These are phyloP conservation scores for Zaprionus africanus DNA, from an alignment of 1,140 invertebrate genomes.

Conservation along the genomic window DNA sequence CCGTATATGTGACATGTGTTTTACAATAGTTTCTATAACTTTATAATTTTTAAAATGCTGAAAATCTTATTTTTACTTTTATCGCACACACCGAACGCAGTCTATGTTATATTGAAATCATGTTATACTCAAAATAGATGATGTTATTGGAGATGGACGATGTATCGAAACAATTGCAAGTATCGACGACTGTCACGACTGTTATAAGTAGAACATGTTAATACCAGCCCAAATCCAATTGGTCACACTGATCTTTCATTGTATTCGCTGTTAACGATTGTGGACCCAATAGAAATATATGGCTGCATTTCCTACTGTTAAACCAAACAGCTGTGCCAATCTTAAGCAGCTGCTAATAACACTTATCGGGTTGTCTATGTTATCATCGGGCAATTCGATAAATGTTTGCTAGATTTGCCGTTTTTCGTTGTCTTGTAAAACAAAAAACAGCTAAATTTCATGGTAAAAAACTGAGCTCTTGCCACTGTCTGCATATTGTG, in stretches of 20 bases:
- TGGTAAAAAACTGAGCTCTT: too few species aligned
- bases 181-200: not conserved
- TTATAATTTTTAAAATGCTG: slow-evolving; percentile 11
- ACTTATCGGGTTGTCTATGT: not conserved
- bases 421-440: too few species aligned
- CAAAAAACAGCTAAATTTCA: too few species aligned
- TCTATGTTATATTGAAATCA: slow-evolving; percentile 39
- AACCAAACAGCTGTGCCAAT: not conserved
- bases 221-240: not conserved
- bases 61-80: slow-evolving; percentile 32
- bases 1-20: slow-evolving; percentile 7
- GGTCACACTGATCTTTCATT: not conserved
- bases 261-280: not conserved
- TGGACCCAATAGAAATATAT: not conserved
- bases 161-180: slow-evolving; percentile 15
- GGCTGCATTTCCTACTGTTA: not conserved
- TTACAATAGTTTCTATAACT: slow-evolving; percentile 19
- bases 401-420: not conserved
- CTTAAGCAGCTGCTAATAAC: not conserved
- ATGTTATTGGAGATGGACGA: slow-evolving; percentile 27
- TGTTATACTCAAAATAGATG: slow-evolving; percentile 31
- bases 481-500: too few species aligned
- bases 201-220: not conserved
- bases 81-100: slow-evolving; percentile 41
- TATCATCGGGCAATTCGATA: not conserved